Conservation (phyloP, 2,888 invertebrate genomes). For the Polylopha cassiicola region DNA sequence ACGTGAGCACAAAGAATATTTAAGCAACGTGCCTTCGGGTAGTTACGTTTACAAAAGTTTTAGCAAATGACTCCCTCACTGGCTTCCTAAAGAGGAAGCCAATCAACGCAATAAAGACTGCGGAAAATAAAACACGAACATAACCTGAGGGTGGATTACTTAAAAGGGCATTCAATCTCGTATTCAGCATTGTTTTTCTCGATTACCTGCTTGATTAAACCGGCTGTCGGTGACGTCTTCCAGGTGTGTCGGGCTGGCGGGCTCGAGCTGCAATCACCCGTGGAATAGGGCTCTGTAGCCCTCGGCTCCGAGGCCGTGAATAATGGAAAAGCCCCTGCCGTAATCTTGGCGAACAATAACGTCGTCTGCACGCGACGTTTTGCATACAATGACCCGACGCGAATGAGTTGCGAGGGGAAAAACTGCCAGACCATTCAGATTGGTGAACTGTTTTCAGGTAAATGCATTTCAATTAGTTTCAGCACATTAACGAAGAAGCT, state of each 20-base stretch:
- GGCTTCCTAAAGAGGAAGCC: too few relatives aligned
- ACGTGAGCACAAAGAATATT: too few relatives aligned
- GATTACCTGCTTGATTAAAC: slow-evolving; percentile 70
- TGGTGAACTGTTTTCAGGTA: slow-evolving; percentile 31
- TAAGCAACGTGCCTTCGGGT: too few relatives aligned
- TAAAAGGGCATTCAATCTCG: slow-evolving; percentile 28
- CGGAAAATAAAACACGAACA: slow-evolving; percentile 23
- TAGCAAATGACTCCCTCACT: too few relatives aligned
- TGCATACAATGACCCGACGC: slow-evolving; percentile 67
- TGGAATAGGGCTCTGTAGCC: slow-evolving; percentile 52
- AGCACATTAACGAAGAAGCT: too few relatives aligned
- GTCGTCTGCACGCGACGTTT: slow-evolving; percentile 64
- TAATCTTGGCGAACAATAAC: slow-evolving; percentile 71
- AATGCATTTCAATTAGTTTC: too few relatives aligned
- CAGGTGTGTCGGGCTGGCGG: slow-evolving; percentile 39
- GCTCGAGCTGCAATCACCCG: slow-evolving; percentile 63
- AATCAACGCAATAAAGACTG: too few relatives aligned
- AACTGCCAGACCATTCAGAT: slow-evolving; percentile 33
- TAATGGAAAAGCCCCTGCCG: slow-evolving; percentile 58
- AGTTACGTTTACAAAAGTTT: too few relatives aligned
- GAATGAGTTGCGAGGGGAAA: slow-evolving; percentile 39
- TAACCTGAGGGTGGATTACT: slow-evolving; percentile 25
- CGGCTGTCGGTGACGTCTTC: slow-evolving; percentile 40
- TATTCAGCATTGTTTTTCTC: slow-evolving; percentile 60
- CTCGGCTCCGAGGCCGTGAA: slow-evolving; percentile 47